These are phyloP conservation scores for Metellina segmentata DNA, from an alignment of 2,888 invertebrate genomes.

Conservation along the genomic window DNA sequence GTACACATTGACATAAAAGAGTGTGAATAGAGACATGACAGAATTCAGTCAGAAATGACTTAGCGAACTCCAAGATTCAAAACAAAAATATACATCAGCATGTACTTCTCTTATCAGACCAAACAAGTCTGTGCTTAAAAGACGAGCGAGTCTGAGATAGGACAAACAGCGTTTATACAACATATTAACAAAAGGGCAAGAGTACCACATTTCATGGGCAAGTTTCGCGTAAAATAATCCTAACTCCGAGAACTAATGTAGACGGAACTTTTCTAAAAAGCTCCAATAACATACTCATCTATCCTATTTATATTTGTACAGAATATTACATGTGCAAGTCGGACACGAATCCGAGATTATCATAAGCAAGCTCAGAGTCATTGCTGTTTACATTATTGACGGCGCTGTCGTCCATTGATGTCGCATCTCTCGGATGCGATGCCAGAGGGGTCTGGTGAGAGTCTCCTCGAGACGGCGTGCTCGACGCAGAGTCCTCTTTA, in stretches of 20 bases:
- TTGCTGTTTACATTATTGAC: neutral
- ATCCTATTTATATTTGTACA: neutral
- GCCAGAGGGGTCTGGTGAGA: neutral
- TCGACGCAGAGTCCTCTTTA: neutral
- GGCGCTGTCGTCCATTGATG: neutral
- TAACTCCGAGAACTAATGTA: too few relatives aligned
- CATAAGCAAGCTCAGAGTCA: constrained; percentile 56
- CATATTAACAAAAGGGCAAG: too few relatives aligned
- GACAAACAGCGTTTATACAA: too few relatives aligned
- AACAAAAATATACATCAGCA: neutral
- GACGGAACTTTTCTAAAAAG: neutral
- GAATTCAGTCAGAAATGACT: neutral
- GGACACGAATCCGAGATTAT: constrained; percentile 67
- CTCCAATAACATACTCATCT: neutral
- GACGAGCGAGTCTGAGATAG: too few relatives aligned
- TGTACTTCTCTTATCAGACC: too few relatives aligned
- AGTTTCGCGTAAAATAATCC: too few relatives aligned
- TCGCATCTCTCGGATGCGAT: neutral
- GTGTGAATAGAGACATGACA: neutral
- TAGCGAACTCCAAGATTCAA: neutral
- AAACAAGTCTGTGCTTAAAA: too few relatives aligned
- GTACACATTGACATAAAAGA: too few relatives aligned
- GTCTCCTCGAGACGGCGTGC: neutral
- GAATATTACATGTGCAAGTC: constrained; percentile 24
- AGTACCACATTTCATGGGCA: too few relatives aligned